Base-by-base conservation (phyloP, 2,797 vertebrate genomes). In the Sebastes miniatus region DNA sequence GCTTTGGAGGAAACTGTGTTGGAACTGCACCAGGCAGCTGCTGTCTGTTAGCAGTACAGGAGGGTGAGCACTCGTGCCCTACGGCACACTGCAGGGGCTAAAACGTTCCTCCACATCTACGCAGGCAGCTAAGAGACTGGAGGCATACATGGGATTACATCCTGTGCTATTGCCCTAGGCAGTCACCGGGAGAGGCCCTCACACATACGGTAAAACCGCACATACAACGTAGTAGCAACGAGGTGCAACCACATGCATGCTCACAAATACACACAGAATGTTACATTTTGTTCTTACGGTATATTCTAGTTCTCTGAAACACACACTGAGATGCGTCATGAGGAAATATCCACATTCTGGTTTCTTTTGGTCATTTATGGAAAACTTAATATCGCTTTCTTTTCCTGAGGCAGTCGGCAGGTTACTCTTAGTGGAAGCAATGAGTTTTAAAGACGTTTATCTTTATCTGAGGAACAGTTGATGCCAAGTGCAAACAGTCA, bases 31-130 rank as follows among this genome's bases (percentile, higher is more conserved):
- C 69, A 83, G 82, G 84, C 78, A 24, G 84, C 84, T 80, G 86
- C 86, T 88, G 89, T 90, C 83, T 85, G 91, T 88, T 87, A 89
- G 88, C 82, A 7, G 85, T 77, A 75, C 62, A 77, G 93, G 77
- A 92, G 84, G 89, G 91, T 77, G 90, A 92, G 87, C 87, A 67
- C 88, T 91, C 36, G 87, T 95, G 95, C 96, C 96, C 94, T 89
- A 89, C 90, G 91, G 93, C 94, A 95, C 93, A 94, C 95, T 93
- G 90, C 95, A 92, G 95, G 94, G 95, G 94, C 93, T 94, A 94
- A 95, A 96, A 93, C 88, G 92, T 93, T 96, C 92, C 89, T 93
- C 92, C 84, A 92, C 93, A 94, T 95, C 93, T 86, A 92, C 36
- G 91, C 92, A 91, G 90, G 93, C 92, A 94, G 94, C 92, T 91